Conservation (phyloP, 1,140 invertebrate species). For the Lucilia sericata region DNA sequence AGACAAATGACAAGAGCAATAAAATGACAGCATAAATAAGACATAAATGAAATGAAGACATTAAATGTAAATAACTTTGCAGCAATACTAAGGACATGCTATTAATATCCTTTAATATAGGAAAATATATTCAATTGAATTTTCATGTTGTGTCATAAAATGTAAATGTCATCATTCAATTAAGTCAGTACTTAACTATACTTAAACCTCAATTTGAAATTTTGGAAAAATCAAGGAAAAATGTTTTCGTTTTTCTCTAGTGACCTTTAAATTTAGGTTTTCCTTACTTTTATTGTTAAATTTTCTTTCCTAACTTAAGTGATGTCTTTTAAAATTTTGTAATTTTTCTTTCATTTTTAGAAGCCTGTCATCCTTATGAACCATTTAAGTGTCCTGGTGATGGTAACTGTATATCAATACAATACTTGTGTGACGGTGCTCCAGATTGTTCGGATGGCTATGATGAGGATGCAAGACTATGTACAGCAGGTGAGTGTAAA, state of each 20-base stretch:
- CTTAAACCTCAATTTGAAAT: too few species aligned
- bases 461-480: conserved; percentile 88
- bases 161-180: too few species aligned
- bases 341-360: conserved; percentile 67
- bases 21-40: neutral
- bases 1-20: neutral
- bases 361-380: conserved; percentile 87
- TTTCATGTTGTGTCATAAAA: too few species aligned
- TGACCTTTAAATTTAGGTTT: too few species aligned
- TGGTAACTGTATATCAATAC: conserved; percentile 92
- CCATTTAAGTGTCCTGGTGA: conserved; percentile 96
- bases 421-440: conserved; percentile 93
- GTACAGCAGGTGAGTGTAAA: conserved; percentile 84
- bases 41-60: too few species aligned
- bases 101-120: too few species aligned
- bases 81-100: too few species aligned
- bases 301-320: neutral
- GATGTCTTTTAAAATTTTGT: neutral
- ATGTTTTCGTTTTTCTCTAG: too few species aligned
- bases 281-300: neutral
- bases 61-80: neutral
- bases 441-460: conserved; percentile 91
- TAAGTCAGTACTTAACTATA: too few species aligned
- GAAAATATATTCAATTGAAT: too few species aligned
- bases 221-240: too few species aligned